Conservation (phyloP, 2,113 vertebrate genomes). For the Anoura caudifer region DNA sequence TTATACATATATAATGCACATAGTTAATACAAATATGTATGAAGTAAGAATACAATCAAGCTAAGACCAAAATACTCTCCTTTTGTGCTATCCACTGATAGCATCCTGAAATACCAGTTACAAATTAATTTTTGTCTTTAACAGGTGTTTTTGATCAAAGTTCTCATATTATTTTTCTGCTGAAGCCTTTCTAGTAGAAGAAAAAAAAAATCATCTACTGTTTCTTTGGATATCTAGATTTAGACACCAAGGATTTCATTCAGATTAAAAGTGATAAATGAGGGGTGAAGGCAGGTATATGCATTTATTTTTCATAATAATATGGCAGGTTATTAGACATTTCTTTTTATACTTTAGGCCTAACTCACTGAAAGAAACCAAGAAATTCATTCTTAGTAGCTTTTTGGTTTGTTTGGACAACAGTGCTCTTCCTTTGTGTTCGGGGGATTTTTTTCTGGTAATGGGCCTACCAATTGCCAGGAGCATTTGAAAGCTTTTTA, state of each 20-base stretch:
- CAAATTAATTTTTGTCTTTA: slow-evolving; percentile 68
- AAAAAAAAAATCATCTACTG: not conserved
- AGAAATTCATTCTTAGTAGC: slow-evolving; percentile 45
- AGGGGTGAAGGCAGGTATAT: not conserved
- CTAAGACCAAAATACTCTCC: slow-evolving; percentile 6
- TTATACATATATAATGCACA: not conserved
- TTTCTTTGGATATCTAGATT: not conserved
- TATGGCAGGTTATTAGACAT: not conserved
- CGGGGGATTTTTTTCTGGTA: slow-evolving; percentile 37
- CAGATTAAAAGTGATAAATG: not conserved
- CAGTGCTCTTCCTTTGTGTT: not conserved
- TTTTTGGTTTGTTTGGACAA: slow-evolving; percentile 52
- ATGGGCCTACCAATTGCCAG: not conserved
- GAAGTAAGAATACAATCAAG: not conserved
- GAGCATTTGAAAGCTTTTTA: slow-evolving; percentile 25
- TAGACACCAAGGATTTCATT: not conserved
- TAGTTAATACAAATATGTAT: not conserved
- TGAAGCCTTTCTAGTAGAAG: not conserved
- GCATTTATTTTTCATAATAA: not conserved
- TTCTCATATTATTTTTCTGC: slow-evolving; percentile 28
- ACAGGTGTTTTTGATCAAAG: slow-evolving; percentile 58
- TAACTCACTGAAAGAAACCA: not conserved
- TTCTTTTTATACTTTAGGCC: not conserved
- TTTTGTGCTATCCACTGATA: not conserved
- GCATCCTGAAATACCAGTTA: slow-evolving; percentile 41